These are phyloP conservation scores for Leucozona laternaria DNA, from an alignment of 2,888 invertebrate genomes.

Conservation along the genomic window DNA sequence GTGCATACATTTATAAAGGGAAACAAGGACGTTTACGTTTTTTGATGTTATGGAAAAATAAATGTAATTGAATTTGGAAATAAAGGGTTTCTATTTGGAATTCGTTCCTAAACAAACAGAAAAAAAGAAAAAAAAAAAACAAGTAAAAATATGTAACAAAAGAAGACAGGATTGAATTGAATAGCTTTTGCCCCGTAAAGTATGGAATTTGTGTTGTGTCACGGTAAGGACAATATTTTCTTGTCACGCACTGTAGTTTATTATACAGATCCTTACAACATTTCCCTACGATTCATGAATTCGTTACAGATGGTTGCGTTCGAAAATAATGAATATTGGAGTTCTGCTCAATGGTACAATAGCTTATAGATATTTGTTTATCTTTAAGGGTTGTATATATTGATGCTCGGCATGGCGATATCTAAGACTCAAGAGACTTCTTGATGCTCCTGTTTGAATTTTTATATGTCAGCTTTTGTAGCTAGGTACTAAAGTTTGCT, in stretches of 20 bases:
- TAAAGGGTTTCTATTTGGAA: constrained; percentile 10
- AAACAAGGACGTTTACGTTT: constrained; percentile 4
- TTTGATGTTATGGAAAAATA: neutral
- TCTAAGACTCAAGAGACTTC: neutral
- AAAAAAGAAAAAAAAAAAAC: neutral
- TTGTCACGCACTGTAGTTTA: constrained; percentile 18
- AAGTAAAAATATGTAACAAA: neutral
- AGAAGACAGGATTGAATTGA: constrained; percentile 1
- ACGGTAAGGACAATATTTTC: neutral
- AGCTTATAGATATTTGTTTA: neutral
- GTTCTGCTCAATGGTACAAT: neutral
- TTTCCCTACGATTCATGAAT: neutral
- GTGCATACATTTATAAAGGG: neutral
- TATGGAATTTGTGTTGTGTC: constrained; percentile 5
- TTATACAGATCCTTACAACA: neutral
- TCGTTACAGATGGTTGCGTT: constrained; percentile 6
- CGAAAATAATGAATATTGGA: neutral
- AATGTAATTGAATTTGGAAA: constrained; percentile 13
- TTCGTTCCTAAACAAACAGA: neutral
- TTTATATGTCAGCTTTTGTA: no score
- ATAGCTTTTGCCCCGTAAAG: constrained; percentile 2
- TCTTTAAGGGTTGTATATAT: neutral
- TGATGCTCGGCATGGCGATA: neutral
- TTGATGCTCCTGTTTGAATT: no score
- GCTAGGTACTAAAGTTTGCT: no score